These are phyloP conservation scores for Achlya flavicornis DNA, from an alignment of 2,888 invertebrate genomes.

Conservation along the genomic window DNA sequence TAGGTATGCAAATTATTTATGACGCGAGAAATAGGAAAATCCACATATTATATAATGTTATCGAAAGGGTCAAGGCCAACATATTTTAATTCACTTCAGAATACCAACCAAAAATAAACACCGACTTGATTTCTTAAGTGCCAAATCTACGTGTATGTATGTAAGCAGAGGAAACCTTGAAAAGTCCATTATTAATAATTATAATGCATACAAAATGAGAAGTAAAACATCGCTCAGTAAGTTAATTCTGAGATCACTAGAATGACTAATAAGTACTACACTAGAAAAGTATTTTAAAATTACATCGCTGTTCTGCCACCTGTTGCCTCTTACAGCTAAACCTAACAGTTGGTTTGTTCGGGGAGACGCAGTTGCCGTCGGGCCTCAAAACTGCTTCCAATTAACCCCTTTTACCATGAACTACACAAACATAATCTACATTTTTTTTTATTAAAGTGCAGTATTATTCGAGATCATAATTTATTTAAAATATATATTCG, in stretches of 20 bases:
- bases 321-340: not conserved
- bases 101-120: not conserved
- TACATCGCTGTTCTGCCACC: not conserved
- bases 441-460: too few relatives aligned
- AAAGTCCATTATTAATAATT: not conserved
- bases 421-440: not conserved
- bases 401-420: not conserved
- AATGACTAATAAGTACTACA: not conserved
- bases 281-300: not conserved
- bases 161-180: not conserved
- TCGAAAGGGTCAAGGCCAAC: not conserved
- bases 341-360: not conserved
- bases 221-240: not conserved
- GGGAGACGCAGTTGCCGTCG: too few relatives aligned
- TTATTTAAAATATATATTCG: not conserved
- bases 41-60: not conserved
- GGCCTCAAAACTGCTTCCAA: too few relatives aligned
- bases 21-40: not conserved
- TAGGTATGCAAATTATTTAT: not conserved
- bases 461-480: not conserved
- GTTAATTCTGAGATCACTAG: not conserved
- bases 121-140: not conserved
- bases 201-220: not conserved
- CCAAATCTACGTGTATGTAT: not conserved
- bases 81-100: not conserved